Base-by-base conservation (phyloP, 1,140 invertebrate species). In the Ctenoplectra terminalis region DNA sequence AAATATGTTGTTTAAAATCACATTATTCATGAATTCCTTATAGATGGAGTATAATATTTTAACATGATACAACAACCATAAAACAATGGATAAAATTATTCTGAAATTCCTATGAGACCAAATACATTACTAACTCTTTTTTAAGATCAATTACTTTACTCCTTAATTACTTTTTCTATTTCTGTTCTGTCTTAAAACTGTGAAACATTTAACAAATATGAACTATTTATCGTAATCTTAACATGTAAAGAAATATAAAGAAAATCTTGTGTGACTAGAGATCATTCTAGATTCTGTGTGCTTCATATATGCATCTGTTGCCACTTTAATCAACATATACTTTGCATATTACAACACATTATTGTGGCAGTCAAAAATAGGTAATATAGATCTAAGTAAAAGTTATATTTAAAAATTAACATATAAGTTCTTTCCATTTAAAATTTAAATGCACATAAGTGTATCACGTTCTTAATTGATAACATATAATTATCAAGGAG, bases 1-100 rank as follows among this genome's bases (percentile, higher is more conserved):
- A 82, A 73, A 85, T 66, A 46, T 37, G 34, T 43, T 40, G 61
- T 72, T 72, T 70, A 29, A 64, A 26, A 75, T 46, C 43, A 85
- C 26, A 75, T 75, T 50, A 40, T 58, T 34, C 11, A 81, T 40
- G 20, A 81, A 81, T 81, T 81, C 61, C 71, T 75, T 58, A 48
- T 67, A 37, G 3, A 48, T 20, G 40, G 43, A 67, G 15, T 1
- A 69, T 43, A 60, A 37, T 67, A 50, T 56, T 58, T 54, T 5
- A 61, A 73, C 46, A 73, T 60, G 17, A 7, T 72, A 79, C 23
- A 56, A 48, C 31, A 77, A 72, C 2, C 34, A n/a, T n/a, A n/a
- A n/a, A n/a, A n/a, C n/a, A 46, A 56, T 77, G 37, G 29, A 37
- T 54, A 66, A 64, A 64, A 64, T 54, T 64, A 66, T 46, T 80